Conservation (phyloP, 2,888 invertebrate species). For the Drosophila kanekoi region DNA sequence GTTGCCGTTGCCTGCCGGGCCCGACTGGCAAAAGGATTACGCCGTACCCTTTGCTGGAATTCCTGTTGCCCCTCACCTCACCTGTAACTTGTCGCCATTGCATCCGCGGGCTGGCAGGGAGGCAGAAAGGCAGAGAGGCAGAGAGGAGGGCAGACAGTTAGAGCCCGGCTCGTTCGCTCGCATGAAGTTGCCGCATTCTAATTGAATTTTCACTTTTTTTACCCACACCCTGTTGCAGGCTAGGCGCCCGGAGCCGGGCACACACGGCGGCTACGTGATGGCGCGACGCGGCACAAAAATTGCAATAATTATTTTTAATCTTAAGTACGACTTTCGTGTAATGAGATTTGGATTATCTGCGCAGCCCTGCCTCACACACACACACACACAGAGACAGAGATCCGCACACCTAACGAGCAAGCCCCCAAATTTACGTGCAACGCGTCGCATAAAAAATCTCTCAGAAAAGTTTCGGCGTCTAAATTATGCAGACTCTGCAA, state of each 20-base stretch:
- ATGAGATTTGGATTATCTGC: slow-evolving; percentile 79
- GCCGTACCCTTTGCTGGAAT: slow-evolving; percentile 14
- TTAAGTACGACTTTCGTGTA: slow-evolving; percentile 79
- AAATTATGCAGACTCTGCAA: slow-evolving; percentile 35
- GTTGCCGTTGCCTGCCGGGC: slow-evolving; percentile 36
- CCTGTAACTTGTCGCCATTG: slow-evolving; percentile 68
- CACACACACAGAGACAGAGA: slow-evolving; percentile 8
- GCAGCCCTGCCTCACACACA: slow-evolving; percentile 34
- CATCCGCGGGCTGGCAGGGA: slow-evolving; percentile 47
- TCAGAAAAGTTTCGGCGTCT: slow-evolving; percentile 29
- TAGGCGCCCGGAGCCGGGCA: slow-evolving; percentile 16
- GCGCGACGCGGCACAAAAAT: slow-evolving; percentile 72
- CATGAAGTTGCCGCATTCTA: slow-evolving; percentile 76
- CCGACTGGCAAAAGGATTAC: slow-evolving; percentile 72
- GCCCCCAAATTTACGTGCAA: slow-evolving; percentile 46
- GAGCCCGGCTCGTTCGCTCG: slow-evolving; percentile 56
- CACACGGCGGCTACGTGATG: slow-evolving; percentile 64
- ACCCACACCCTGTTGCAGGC: neutral
- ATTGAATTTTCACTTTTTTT: slow-evolving; percentile 78
- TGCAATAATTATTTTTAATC: slow-evolving; percentile 81
- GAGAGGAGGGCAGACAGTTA: slow-evolving; percentile 53
- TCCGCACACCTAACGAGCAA: slow-evolving; percentile 23
- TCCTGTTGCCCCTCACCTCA: slow-evolving; percentile 1
- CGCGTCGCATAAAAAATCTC: slow-evolving; percentile 52
- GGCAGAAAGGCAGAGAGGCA: slow-evolving; percentile 8